Evolutionary conservation across 2,888 invertebrate genomes (phyloP), one percentile per base, ranked within the genome.

Genomic region (Drosophila anceps): DNA sequence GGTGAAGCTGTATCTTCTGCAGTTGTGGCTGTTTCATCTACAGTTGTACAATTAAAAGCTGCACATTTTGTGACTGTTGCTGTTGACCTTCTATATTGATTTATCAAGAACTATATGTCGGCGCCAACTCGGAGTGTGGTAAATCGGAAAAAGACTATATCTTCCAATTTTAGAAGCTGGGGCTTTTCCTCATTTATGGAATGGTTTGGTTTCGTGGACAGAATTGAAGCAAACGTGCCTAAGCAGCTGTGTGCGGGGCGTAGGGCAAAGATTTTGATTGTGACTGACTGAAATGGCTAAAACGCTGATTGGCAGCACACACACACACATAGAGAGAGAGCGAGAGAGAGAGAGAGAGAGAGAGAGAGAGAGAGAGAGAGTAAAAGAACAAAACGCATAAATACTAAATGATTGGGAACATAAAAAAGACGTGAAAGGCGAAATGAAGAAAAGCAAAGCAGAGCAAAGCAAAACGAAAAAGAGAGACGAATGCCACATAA

Each of bases 361-460:
- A 53, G n/a, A 57, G 60, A 51, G 50, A 46, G n/a, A 43, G 35
- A 48, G 13, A 33, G 9, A n/a, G 53, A 51, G 15, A 72, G 70
- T 60, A 71, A 76, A 67, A 79, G 78, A 82, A 74, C 75, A 72
- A 80, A 83, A 79, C 80, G 76, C 84, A 88, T 85, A 86, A 85
- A 85, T 88, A 85, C 84, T 69, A 82, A 85, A 88, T 86, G 85
- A 85, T 88, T 88, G 86, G 71, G 70, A 86, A 72, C 76, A 84
- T 71, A 79, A 79, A 79, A 66, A 73, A 72, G 18, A 37, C 53
- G 50, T 35, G 29, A 62, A 24, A 50, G n/a, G 9, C 20, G 39
- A 35, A 43, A 43, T 44, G 24, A 29, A 37, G 18, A 12, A 20
- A 31, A 20, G 46, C 29, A 24, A 33, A 27, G 39, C 24, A 18